Base-by-base conservation (phyloP, 2,797 vertebrate genomes). In the Zenarchopterus dispar region DNA sequence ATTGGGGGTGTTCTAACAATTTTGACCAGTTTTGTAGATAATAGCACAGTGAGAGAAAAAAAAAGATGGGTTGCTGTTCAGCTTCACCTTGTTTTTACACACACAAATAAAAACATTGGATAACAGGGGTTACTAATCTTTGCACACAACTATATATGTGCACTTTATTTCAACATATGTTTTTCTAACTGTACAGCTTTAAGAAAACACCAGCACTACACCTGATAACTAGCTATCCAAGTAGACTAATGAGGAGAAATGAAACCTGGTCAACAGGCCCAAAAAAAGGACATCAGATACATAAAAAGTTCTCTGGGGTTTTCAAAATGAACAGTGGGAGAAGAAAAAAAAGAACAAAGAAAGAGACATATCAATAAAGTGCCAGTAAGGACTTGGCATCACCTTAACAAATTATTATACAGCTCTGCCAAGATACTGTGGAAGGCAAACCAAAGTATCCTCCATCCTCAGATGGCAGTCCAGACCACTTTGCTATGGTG, bases 261-360 rank as follows among this genome's bases (percentile, higher is more conserved):
- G 83, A 80, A 88, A 91, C 84, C 59, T 76, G 89, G 85, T 89
- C 88, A 90, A 78, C 73, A 72, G 80, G 77, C 89, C 68, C 75
- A 77, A 75, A 73, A 70, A 76, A 61, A 26, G 6, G 42, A 88
- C 87, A 88, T 88, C 76, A 86, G 79, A 84, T 81, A 81, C 51
- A 71, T 77, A 54, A 71, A 91, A 72, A 93, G 92, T 91, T 93
- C 93, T 90, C 91, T 33, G 3, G 85, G 84, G 91, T 75, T 78
- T 84, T 89, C 69, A 73, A 84, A 79, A 54, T 50, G 84, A 90
- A 88, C 79, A 88, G 76, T 82, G 82, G 84, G 80, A 76, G 65
- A 76, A 84, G 77, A 81, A 88, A 80, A 56, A 77, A 59, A 75
- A 76, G 85, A 82, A 89, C n/a, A 69, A 91, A 86, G 73, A 73